phyloP scores from a whole-genome alignment of 2,797 vertebrate genomes.

The Gymnocypris eckloni region DNA sequence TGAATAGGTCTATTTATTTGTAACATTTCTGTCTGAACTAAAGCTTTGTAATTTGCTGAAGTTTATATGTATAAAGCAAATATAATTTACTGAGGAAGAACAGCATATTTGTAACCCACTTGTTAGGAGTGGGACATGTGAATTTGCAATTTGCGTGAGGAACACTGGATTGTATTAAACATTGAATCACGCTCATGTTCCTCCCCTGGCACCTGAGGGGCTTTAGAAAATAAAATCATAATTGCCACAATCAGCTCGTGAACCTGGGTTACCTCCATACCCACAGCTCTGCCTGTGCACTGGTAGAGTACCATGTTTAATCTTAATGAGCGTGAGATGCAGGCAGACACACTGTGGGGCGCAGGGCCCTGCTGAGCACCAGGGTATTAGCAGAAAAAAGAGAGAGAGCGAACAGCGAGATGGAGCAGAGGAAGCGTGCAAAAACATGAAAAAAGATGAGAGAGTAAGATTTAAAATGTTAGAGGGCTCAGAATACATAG shows the following conservation, averaged over 20 bases:
- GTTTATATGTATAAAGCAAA: constrained; percentile 4
- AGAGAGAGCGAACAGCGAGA: neutral
- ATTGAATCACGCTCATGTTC: constrained; percentile 53
- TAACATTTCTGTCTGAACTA: neutral
- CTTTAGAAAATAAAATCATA: constrained; percentile 56
- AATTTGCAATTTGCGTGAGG: constrained; percentile 53
- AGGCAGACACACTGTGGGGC: constrained; percentile 44
- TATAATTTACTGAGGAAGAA: constrained; percentile 34
- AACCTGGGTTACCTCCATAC: constrained; percentile 52
- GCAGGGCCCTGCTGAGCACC: constrained; percentile 51
- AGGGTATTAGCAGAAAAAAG: constrained; percentile 40
- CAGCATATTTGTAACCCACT: constrained; percentile 39
- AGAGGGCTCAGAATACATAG: constrained; percentile 7
- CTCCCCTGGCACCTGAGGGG: constrained; percentile 46
- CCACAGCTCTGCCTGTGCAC: constrained; percentile 45
- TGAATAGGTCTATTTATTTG: neutral
- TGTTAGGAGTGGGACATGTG: constrained; percentile 44
- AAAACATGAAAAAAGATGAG: constrained; percentile 33
- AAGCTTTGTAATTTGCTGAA: neutral
- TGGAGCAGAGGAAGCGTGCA: constrained; percentile 18
- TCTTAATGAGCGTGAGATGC: constrained; percentile 57
- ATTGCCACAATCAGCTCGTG: constrained; percentile 59
- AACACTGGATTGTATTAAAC: constrained; percentile 51
- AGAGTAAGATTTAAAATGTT: constrained; percentile 9
- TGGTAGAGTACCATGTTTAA: constrained; percentile 52